A percentile compares a stretch with the other conserved stretches of the same genome.
These are phyloP conservation scores for Himalopsyche kuldschensis DNA, from an alignment of 2,888 invertebrate species.

Conservation along the genomic window DNA sequence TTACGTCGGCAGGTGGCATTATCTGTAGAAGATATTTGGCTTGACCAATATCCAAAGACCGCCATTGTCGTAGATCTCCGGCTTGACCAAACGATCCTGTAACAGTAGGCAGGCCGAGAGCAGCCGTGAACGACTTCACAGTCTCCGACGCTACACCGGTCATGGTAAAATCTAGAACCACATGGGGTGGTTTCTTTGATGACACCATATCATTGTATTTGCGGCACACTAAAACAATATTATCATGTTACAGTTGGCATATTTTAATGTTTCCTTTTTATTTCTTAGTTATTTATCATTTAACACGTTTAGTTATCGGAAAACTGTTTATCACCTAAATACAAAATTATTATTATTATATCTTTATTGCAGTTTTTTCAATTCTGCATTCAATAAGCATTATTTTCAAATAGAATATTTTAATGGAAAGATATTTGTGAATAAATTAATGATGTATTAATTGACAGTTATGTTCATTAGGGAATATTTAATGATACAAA, in stretches of 20 bases:
- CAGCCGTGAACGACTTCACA: slow-evolving; percentile 80
- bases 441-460: too few relatives aligned
- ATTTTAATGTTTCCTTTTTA: too few relatives aligned
- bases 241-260: background rate
- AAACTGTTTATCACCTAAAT: too few relatives aligned
- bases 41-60: slow-evolving; percentile 69
- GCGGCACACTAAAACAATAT: slow-evolving; percentile 65
- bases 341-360: too few relatives aligned
- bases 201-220: slow-evolving; percentile 68
- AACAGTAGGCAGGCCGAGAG: slow-evolving; percentile 79
- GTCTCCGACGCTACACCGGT: slow-evolving; percentile 81
- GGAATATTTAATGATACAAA: too few relatives aligned
- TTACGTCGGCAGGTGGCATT: slow-evolving; percentile 81
- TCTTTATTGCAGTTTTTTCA: too few relatives aligned
- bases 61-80: slow-evolving; percentile 83
- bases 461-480: too few relatives aligned
- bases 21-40: slow-evolving; percentile 79
- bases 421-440: background rate
- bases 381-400: background rate
- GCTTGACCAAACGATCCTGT: slow-evolving; percentile 84
- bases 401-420: background rate
- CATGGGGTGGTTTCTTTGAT: slow-evolving; percentile 70
- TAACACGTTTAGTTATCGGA: background rate
- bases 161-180: slow-evolving; percentile 81
- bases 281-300: too few relatives aligned